Evolutionary conservation across 1,140 invertebrate species (phyloP), one percentile per base, ranked within the genome.

Genomic region (Drosophila repletoides): DNA sequence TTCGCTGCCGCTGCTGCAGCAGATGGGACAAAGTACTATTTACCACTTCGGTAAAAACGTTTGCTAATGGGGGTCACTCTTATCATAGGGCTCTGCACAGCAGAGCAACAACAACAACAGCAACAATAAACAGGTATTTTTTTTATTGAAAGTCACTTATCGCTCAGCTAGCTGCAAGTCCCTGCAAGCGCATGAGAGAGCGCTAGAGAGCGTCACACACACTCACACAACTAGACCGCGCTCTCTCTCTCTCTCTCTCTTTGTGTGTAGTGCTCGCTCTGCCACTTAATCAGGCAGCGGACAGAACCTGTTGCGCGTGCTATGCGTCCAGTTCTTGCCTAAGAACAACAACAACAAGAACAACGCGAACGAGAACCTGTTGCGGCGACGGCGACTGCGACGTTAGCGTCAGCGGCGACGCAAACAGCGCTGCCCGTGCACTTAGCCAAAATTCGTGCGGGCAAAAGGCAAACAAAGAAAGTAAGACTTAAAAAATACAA

Each of bases 91-190:
- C 63, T 43, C 36, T 19, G 28, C 56, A 61, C 45, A 64, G 59
- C 66, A 63, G 65, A 68, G 58, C 43, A 55, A 63, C 59, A 63
- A 68, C 29, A 66, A n/a, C 48, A 67, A 19, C 29, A 64, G 19
- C 56, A 56, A 41, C 41, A 56, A 52, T 28, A 69, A 80, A 80
- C 77, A 80, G 76, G 76, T 80, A 80, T 76, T 68, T 76, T 77
- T 72, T 56, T 74, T 68, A 69, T 72, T 72, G 58, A 83, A 83
- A 83, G 74, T 84, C 70, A 83, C 77, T 83, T 81, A 81, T 83
- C 77, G n/a, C n/a, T 83, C 56, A 80, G 76, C 73, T 64, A 40
- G 38, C 45, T 60, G 63, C 55, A 59, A 61, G 38, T 45, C 38
- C n/a, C n/a, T n/a, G n/a, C 21, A 48, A 48, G 29, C 33, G 38